phyloP scores from a whole-genome alignment of 2,888 invertebrate species.

The Oxystoma pomonae region DNA sequence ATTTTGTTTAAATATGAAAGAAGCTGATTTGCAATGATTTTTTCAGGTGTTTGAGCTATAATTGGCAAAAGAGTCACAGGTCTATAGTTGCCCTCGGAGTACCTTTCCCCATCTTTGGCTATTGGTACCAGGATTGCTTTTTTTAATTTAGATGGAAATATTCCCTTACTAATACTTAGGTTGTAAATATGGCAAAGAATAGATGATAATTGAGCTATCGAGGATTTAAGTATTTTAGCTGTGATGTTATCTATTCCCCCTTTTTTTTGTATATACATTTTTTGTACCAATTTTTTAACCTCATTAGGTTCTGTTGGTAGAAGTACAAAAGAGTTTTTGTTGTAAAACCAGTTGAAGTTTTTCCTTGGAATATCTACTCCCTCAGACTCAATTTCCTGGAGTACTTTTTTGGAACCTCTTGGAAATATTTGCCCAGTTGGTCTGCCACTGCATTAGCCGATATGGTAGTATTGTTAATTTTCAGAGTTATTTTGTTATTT shows the following conservation, averaged over 20 bases:
- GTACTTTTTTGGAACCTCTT: too few species aligned
- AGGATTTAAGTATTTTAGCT: not conserved
- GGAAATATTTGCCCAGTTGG: too few species aligned
- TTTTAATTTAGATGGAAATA: too few species aligned
- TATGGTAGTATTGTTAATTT: not conserved
- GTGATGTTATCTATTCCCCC: too few species aligned
- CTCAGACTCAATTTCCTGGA: too few species aligned
- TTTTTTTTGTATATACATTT: too few species aligned
- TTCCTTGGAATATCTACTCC: not conserved
- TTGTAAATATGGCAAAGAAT: not conserved
- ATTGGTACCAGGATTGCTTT: too few species aligned
- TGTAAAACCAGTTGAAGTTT: not conserved
- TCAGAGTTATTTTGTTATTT: not conserved
- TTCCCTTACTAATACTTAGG: not conserved
- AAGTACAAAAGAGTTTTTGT: not conserved
- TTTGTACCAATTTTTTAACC: too few species aligned
- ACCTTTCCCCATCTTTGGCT: too few species aligned
- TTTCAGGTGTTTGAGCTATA: not conserved
- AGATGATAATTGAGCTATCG: too few species aligned
- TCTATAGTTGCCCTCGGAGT: not conserved
- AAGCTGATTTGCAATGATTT: not conserved
- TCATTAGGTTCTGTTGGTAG: too few species aligned
- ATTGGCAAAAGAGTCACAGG: conserved; percentile 1
- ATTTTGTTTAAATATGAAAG: not conserved
- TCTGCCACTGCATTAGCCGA: too few species aligned